A percentile compares a stretch with the other conserved stretches of the same genome.
Evolutionary conservation across 2,113 vertebrate genomes (phyloP).

Genomic region (Ahaetulla prasina): DNA sequence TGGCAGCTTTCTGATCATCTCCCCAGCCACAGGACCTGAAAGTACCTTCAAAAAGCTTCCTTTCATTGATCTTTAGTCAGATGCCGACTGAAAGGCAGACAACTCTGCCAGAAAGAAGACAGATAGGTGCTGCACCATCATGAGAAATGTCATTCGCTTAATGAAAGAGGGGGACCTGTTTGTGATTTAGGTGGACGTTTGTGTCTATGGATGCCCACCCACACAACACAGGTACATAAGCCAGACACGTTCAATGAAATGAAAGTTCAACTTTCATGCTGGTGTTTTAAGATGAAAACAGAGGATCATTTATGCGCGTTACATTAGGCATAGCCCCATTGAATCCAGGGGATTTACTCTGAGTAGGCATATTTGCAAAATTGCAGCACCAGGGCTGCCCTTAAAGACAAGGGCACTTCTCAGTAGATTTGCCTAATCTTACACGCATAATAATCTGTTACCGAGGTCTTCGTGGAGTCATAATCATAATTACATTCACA

Average conservation of each 20-base stretch:
- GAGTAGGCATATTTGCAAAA: background rate
- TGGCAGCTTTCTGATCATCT: conserved; percentile 84
- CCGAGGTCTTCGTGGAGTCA: background rate
- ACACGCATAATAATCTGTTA: background rate
- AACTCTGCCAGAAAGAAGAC: conserved; percentile 75
- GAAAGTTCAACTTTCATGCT: background rate
- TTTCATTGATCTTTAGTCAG: conserved; percentile 81
- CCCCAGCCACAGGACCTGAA: conserved; percentile 76
- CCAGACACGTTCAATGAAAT: background rate
- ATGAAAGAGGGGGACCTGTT: conserved; percentile 66
- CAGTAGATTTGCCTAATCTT: background rate
- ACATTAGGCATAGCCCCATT: background rate
- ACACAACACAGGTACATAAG: background rate
- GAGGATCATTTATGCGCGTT: no score
- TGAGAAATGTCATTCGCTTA: conserved; percentile 71
- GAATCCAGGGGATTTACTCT: background rate
- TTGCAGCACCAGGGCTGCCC: background rate
- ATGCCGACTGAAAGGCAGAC: conserved; percentile 73
- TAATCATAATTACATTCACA: background rate
- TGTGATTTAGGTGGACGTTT: conserved; percentile 46
- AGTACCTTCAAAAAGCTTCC: conserved; percentile 80
- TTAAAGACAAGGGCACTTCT: background rate
- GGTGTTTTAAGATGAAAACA: background rate
- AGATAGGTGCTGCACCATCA: conserved; percentile 73
- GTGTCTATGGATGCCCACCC: background rate